Percentiles rank a stretch among this genome's conserved stretches.
These are phyloP conservation scores for Sakesphorus luctuosus DNA, from an alignment of 2,113 vertebrate species.

Conservation along the genomic window DNA sequence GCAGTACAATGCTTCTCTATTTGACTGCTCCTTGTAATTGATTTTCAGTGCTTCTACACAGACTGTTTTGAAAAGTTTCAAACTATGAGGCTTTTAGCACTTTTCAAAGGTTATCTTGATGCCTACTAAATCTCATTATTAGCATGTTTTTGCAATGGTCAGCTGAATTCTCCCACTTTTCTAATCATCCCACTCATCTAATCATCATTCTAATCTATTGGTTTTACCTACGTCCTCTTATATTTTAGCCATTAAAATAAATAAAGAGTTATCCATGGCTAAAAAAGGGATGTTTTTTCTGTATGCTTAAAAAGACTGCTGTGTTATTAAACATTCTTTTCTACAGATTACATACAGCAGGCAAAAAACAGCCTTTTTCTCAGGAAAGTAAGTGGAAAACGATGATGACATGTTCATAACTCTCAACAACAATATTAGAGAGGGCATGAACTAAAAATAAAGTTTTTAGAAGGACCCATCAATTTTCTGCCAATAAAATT, in stretches of 20 bases:
- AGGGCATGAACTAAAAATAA: background rate
- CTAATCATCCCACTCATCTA: background rate
- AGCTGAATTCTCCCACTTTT: background rate
- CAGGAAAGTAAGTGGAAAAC: background rate
- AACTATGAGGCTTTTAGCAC: background rate
- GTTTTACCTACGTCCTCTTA: background rate
- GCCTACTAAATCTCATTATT: background rate
- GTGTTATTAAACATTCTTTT: background rate
- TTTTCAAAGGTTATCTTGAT: background rate
- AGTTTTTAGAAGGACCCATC: background rate
- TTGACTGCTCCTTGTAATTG: background rate
- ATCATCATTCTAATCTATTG: background rate
- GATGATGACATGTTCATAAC: background rate
- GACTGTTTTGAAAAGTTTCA: background rate
- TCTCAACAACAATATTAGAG: background rate
- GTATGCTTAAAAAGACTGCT: background rate
- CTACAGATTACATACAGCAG: background rate
- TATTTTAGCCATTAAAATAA: background rate
- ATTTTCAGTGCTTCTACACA: background rate
- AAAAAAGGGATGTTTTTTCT: background rate
- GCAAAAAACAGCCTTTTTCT: background rate
- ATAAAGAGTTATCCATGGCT: background rate
- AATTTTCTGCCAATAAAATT: background rate
- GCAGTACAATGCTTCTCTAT: background rate
- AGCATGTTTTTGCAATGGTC: background rate